Base-by-base conservation (phyloP, 2,113 vertebrate species). In the Progne subis region DNA sequence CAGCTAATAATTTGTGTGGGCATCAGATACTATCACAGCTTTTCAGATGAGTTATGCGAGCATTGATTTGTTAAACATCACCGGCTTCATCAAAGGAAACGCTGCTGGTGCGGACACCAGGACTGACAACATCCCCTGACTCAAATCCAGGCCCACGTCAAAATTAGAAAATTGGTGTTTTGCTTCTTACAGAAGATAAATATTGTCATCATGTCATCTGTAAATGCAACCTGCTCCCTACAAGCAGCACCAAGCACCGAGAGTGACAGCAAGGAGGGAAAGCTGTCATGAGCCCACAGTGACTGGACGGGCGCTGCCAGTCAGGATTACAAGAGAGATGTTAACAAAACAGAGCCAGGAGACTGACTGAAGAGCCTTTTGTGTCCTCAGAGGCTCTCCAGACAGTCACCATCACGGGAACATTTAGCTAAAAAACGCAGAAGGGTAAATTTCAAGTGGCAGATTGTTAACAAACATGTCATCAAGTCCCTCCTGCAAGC, bases 1-100 rank as follows among this genome's bases (percentile, higher is more conserved):
- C 7, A 92, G 79, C 76, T 90, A 92, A 70, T 91, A 88, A 95
- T 93, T 91, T 90, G 90, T 94, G 93, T 95, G 90, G 85, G 93
- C 94, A 95, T 52, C 34, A 85, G 67, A 55, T 37, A 74, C 20
- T 18, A 74, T 21, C 65, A 31, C 26, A 95, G 82, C 71, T 83
- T 75, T 71, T 91, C 78, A 76, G 47, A 91, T 52, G 39, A 44
- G 76, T 52, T 56, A 15, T 6, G 20, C 19, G 57, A 90, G 57
- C 2, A 5, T 24, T 78, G 85, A 84, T 95, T 80, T 44, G 83
- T 86, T 53, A 75, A 88, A 64, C 46, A 32, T 10, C 3, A 5
- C 78, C 44, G 77, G 60, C 19, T 95, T 43, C 50, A 69, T 24
- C 60, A 61, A 59, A 81, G 56, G 32, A 81, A 82, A 70, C 0